Percentiles rank a stretch among this genome's conserved stretches.
Conservation (phyloP, 2,113 vertebrate genomes). For the Pontoporia blainvillei region DNA sequence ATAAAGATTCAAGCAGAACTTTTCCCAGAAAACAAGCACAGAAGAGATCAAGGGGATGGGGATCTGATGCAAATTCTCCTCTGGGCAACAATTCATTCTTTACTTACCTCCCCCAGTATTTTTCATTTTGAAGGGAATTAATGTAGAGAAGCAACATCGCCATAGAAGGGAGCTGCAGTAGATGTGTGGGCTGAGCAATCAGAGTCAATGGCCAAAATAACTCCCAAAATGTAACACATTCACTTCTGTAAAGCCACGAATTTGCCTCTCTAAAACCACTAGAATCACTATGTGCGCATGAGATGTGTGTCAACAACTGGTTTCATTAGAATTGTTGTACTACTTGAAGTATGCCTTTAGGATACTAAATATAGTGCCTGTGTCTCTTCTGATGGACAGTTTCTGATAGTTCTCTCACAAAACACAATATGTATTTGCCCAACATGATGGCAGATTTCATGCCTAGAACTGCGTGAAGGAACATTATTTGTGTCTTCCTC, state of each 20-base stretch:
- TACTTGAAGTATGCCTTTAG: conserved; percentile 74
- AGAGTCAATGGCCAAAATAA: conserved; percentile 69
- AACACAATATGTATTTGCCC: conserved; percentile 61
- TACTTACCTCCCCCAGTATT: conserved; percentile 71
- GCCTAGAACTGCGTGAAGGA: background rate
- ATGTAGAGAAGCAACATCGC: conserved; percentile 68
- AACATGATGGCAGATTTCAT: conserved; percentile 58
- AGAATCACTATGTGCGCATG: background rate
- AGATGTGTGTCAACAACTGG: conserved; percentile 53
- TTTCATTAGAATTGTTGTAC: conserved; percentile 69
- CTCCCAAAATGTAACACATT: conserved; percentile 69
- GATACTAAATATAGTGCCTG: conserved; percentile 55
- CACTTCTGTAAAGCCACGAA: conserved; percentile 45
- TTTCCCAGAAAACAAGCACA: conserved; percentile 89
- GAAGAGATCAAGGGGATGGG: conserved; percentile 87
- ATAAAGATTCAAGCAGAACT: conserved; percentile 88
- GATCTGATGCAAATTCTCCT: conserved; percentile 85
- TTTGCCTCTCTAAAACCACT: conserved; percentile 43
- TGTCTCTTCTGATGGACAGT: conserved; percentile 46
- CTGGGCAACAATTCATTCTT: conserved; percentile 69
- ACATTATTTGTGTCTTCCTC: background rate
- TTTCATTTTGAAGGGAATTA: conserved; percentile 68
- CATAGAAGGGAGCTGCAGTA: conserved; percentile 66
- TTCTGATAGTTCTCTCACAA: conserved; percentile 30
- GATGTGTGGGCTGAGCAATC: conserved; percentile 68